Conservation (phyloP, 2,888 invertebrate genomes). For the Sinohyriopsis cumingii region DNA sequence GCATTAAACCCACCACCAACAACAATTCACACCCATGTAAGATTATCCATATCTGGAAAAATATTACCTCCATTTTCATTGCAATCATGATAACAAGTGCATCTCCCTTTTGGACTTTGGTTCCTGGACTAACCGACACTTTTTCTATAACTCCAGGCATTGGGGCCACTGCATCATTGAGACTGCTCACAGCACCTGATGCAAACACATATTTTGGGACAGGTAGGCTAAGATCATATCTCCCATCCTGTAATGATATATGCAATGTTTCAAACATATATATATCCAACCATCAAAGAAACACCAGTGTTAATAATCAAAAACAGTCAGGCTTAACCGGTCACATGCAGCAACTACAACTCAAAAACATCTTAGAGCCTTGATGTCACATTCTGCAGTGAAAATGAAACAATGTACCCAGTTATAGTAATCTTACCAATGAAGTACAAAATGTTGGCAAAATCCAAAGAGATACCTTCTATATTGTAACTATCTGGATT, state of each 20-base stretch:
- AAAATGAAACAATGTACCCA: too few relatives aligned
- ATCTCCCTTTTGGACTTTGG: slow-evolving; percentile 88
- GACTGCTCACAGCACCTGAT: slow-evolving; percentile 62
- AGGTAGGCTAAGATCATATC: slow-evolving; percentile 70
- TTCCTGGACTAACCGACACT: slow-evolving; percentile 87
- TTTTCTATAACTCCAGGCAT: slow-evolving; percentile 98
- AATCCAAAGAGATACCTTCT: too few relatives aligned
- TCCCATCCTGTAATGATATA: slow-evolving; percentile 58
- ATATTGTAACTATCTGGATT: too few relatives aligned
- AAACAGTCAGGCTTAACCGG: not conserved
- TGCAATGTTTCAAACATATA: not conserved
- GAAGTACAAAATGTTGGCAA: not conserved
- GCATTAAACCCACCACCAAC: too few relatives aligned
- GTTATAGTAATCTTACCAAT: too few relatives aligned
- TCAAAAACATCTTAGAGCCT: not conserved
- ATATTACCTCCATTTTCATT: slow-evolving; percentile 97
- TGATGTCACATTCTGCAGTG: too few relatives aligned
- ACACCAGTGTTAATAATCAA: not conserved
- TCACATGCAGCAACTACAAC: not conserved
- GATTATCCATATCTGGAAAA: too few relatives aligned
- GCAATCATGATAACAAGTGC: slow-evolving; percentile 95
- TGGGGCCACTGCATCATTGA: slow-evolving; percentile 83
- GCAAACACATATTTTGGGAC: slow-evolving; percentile 70
- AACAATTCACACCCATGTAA: too few relatives aligned
- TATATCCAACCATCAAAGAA: too few relatives aligned